Evolutionary conservation across 2,797 vertebrate genomes (phyloP).

Genomic region (Thamnophis elegans): DNA sequence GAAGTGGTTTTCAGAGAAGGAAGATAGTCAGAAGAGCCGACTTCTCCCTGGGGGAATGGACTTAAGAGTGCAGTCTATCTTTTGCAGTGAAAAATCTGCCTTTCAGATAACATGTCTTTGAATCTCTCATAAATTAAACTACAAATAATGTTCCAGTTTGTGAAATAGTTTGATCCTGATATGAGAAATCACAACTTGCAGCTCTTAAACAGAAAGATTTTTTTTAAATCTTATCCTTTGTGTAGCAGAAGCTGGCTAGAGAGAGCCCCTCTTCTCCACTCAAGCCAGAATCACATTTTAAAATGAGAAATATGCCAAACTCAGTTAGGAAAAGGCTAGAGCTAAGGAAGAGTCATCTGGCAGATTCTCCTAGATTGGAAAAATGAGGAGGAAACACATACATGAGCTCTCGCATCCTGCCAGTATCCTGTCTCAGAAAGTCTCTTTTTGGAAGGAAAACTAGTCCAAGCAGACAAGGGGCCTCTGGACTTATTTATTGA

Average conservation of each 20-base stretch:
- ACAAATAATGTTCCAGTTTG: not conserved
- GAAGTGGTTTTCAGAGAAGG: not conserved
- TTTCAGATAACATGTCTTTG: not conserved
- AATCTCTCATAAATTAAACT: not conserved
- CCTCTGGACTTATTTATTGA: constrained; percentile 12
- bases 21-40: not conserved
- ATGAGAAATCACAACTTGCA: not conserved
- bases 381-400: not conserved
- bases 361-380: not conserved
- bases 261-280: accelerated
- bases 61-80: not conserved
- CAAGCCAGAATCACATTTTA: constrained; percentile 10
- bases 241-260: not conserved
- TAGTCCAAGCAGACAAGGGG: accelerated
- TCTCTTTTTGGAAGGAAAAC: not conserved
- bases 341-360: not conserved
- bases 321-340: not conserved
- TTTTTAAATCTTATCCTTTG: not conserved
- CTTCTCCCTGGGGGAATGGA: not conserved
- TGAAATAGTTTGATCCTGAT: constrained; percentile 2
- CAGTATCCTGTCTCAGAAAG: not conserved
- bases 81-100: not conserved
- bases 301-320: constrained; percentile 12
- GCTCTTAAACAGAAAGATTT: not conserved
- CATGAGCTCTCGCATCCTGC: not conserved